phyloP scores from a whole-genome alignment of 2,113 vertebrate species.

The Podiceps cristatus region DNA sequence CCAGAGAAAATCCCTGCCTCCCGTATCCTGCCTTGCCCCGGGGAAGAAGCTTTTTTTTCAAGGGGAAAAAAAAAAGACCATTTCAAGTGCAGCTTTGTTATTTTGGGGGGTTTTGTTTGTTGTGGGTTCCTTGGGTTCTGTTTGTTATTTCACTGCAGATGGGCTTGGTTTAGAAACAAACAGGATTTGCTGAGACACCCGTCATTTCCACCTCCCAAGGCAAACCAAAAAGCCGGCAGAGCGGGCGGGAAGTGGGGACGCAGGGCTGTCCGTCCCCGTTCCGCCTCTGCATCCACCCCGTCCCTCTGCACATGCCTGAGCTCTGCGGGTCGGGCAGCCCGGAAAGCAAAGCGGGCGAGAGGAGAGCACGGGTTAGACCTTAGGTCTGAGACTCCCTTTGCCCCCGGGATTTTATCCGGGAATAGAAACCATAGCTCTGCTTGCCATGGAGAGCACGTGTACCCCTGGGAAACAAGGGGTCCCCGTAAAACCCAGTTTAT shows the following conservation, averaged over 20 bases:
- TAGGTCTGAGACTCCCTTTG: neutral
- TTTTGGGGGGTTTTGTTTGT: no score
- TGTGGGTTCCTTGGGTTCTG: neutral
- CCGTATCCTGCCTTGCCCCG: neutral
- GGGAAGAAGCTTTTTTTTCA: neutral
- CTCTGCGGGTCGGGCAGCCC: neutral
- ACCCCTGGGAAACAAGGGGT: neutral
- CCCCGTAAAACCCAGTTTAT: neutral
- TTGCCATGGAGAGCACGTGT: neutral
- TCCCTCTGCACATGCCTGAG: neutral
- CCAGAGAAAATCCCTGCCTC: slow-evolving; percentile 42
- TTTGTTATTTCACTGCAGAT: neutral
- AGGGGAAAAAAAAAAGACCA: fast-evolving
- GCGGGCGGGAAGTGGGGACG: neutral
- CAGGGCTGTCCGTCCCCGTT: fast-evolving
- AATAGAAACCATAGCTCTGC: neutral
- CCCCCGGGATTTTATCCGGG: fast-evolving
- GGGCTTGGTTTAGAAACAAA: neutral
- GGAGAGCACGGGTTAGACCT: neutral
- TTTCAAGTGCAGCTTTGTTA: neutral
- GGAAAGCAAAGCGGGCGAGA: neutral
- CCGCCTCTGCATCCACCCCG: neutral
- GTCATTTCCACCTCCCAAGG: neutral
- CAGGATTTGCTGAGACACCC: neutral
- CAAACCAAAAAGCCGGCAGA: neutral